Percentiles rank a stretch among this genome's conserved stretches.
These are phyloP conservation scores for Poeciliopsis prolifica DNA, from an alignment of 2,113 vertebrate species.

Conservation along the genomic window DNA sequence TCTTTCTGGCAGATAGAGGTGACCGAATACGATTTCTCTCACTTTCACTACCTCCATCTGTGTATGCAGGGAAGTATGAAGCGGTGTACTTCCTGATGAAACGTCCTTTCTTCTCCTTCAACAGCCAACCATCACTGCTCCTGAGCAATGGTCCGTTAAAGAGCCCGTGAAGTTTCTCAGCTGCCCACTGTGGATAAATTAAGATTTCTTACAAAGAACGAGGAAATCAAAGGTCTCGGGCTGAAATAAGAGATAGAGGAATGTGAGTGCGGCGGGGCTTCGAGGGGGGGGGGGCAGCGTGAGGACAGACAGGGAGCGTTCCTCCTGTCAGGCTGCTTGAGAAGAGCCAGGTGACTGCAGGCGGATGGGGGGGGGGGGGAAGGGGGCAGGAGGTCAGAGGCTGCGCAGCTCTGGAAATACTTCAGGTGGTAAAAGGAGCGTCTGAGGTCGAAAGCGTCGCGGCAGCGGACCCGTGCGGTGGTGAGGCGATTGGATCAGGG, in stretches of 20 bases:
- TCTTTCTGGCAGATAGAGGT: not conserved
- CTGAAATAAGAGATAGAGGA: constrained; percentile 57
- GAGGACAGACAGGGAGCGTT: constrained; percentile 51
- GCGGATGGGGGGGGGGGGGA: constrained; percentile 10
- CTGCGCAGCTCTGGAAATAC: constrained; percentile 65
- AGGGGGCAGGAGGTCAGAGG: constrained; percentile 52
- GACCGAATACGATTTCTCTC: not conserved
- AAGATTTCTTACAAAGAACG: constrained; percentile 12
- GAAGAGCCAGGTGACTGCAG: constrained; percentile 65
- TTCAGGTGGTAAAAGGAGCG: constrained; percentile 54
- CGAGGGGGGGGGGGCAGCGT: constrained; percentile 24
- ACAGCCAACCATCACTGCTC: constrained; percentile 5
- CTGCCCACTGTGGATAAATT: constrained; percentile 15
- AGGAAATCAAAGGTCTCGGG: constrained; percentile 42
- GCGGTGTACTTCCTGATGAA: not conserved
- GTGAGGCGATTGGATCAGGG: constrained; percentile 32
- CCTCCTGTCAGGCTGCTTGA: constrained; percentile 61
- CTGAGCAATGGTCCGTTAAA: constrained; percentile 4
- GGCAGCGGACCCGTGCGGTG: constrained; percentile 26
- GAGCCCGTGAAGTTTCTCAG: not conserved
- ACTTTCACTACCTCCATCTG: constrained; percentile 1
- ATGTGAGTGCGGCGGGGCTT: constrained; percentile 55
- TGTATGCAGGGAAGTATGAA: not conserved
- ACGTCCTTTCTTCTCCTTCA: constrained; percentile 12
- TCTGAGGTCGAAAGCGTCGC: constrained; percentile 56